Evolutionary conservation across 64 coral and sea anemone species (phyloP).

Genomic region (Acropora yongei): DNA sequence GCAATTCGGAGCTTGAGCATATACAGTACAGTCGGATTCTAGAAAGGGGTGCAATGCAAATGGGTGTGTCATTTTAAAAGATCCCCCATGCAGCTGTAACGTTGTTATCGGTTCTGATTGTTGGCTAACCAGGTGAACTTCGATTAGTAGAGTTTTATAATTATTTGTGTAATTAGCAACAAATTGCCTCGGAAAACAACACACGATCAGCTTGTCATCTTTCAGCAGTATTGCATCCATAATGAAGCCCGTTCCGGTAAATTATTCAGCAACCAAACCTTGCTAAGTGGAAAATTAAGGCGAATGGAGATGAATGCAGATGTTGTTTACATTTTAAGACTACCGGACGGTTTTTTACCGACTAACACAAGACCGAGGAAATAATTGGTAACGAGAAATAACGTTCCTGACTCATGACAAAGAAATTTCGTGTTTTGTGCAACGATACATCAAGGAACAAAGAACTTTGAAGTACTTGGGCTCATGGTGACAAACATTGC

Average conservation of each 20-base stretch:
- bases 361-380: too few relatives aligned
- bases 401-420: neutral
- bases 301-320: too few relatives aligned
- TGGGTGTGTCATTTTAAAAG: neutral
- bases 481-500: neutral
- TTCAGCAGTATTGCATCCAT: neutral
- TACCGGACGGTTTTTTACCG: too few relatives aligned
- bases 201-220: neutral
- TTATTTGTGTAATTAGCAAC: neutral
- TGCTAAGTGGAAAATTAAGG: too few relatives aligned
- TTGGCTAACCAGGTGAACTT: constrained; percentile 10
- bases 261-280: too few relatives aligned
- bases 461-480: neutral
- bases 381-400: too few relatives aligned
- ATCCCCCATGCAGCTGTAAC: neutral
- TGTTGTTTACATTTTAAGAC: too few relatives aligned
- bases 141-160: neutral
- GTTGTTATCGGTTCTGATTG: neutral
- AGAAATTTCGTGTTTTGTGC: neutral
- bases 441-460: neutral
- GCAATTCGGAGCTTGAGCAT: neutral
- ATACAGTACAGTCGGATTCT: neutral
- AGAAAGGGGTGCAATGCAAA: neutral
- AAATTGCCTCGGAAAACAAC: neutral
- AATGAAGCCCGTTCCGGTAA: neutral